Evolutionary conservation across 2,113 vertebrate species (phyloP), one percentile per base, ranked within the genome.

Genomic region (Crotalus viridis): DNA sequence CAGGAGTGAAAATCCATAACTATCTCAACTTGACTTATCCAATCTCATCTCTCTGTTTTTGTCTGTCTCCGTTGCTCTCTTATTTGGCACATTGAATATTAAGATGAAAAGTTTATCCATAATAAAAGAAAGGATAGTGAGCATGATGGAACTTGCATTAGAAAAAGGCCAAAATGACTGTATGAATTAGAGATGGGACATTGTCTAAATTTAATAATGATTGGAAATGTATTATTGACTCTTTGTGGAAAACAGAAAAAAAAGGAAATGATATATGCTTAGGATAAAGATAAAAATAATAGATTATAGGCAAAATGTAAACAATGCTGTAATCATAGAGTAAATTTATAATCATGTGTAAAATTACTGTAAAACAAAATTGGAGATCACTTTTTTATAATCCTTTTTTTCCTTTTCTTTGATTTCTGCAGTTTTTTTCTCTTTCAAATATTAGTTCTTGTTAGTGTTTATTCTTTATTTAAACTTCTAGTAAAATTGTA

Each of bases 101-200:
- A 56, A 94, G 94, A 90, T 52, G 87, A 92, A 94, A 93, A 28
- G 24, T 61, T 8, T 61, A 61, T 26, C 10, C 9, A 28, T 28
- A 64, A 64, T 64, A 26, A 10, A 61, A 1, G 61, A 64, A 64
- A 28, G 61, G 10, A 64, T 64, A 64, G 26, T 64, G 61, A n/a
- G 26, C 26, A 64, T 64, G 61, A n/a, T 64, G 61, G 61, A n/a
- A 64, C 26, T n/a, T n/a, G 26, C 13, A 64, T 64, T 64, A 64
- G 61, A 64, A 64, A 64, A 64, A 28, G 61, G 10, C 10, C 26
- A n/a, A 28, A n/a, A 4, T 5, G 26, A n/a, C 26, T 12, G 26
- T 64, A 28, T 64, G 61, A 64, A 64, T 64, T 64, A n/a, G 28
- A 13, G 4, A 64, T 13, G 61, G 61, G 4, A 64, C 61, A 64